phyloP scores from a whole-genome alignment of 2,797 vertebrate species.

The Brachyalestes nurse region DNA sequence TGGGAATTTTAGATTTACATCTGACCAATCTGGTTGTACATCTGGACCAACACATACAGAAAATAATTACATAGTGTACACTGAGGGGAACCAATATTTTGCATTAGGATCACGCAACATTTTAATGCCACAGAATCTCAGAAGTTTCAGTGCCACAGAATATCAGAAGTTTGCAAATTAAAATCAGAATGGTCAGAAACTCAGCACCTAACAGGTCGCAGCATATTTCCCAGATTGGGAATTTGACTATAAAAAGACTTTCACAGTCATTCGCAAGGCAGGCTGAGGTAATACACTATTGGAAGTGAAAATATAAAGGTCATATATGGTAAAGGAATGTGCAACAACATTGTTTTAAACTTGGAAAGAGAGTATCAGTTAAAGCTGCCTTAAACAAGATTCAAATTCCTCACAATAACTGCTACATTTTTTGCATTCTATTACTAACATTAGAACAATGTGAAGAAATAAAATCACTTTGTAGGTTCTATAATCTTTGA shows the following conservation, averaged over 20 bases:
- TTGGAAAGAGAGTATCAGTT: slow-evolving; percentile 17
- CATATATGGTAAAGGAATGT: slow-evolving; percentile 47
- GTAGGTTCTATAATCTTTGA: neutral
- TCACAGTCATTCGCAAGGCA: slow-evolving; percentile 10
- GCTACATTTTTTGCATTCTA: slow-evolving; percentile 11
- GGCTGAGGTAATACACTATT: neutral
- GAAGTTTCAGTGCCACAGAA: too few species aligned
- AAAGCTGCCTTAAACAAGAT: neutral
- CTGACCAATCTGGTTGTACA: too few species aligned
- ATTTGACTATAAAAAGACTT: slow-evolving; percentile 3
- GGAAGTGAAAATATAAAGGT: slow-evolving; percentile 19
- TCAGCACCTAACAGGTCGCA: neutral
- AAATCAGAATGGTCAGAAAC: neutral
- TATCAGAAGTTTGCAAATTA: neutral
- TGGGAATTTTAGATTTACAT: too few species aligned
- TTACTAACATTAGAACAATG: slow-evolving; percentile 20
- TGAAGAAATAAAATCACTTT: neutral
- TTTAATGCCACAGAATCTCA: too few species aligned
- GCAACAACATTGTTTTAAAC: slow-evolving; percentile 43
- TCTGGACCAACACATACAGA: too few species aligned
- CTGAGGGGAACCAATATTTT: too few species aligned
- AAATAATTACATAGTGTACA: too few species aligned
- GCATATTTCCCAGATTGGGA: slow-evolving; percentile 8
- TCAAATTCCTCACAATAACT: slow-evolving; percentile 20
- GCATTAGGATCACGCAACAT: too few species aligned